These are phyloP conservation scores for Panthera leo DNA, from an alignment of 2,113 vertebrate species.

Conservation along the genomic window DNA sequence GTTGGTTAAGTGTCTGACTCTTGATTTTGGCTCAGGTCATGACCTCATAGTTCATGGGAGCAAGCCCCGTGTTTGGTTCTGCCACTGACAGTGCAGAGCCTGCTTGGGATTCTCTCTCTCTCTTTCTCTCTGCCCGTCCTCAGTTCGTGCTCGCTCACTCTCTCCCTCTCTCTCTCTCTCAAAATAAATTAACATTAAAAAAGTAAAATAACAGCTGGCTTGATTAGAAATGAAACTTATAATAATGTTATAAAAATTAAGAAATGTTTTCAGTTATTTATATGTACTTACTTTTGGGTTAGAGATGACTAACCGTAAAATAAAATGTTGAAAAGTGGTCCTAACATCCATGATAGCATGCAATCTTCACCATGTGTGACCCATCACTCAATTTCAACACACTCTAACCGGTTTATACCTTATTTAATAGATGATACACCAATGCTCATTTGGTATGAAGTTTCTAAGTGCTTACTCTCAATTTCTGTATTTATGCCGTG, in stretches of 20 bases:
- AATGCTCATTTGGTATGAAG: neutral
- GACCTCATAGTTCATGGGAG: no score
- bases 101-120: no score
- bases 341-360: neutral
- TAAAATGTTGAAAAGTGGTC: neutral
- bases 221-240: neutral
- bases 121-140: no score
- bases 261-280: conserved; percentile 5
- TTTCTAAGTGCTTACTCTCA: neutral
- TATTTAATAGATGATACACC: neutral
- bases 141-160: no score
- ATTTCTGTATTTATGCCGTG: neutral
- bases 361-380: neutral
- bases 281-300: neutral
- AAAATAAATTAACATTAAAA: neutral
- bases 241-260: neutral
- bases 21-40: no score
- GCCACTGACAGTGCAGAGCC: no score
- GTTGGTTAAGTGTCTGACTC: no score
- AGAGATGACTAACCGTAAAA: neutral
- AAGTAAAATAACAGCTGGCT: neutral
- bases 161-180: no score
- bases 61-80: no score
- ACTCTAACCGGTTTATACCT: neutral
- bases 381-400: neutral